Evolutionary conservation across 2,797 vertebrate genomes (phyloP).

Genomic region (Parambassis ranga): DNA sequence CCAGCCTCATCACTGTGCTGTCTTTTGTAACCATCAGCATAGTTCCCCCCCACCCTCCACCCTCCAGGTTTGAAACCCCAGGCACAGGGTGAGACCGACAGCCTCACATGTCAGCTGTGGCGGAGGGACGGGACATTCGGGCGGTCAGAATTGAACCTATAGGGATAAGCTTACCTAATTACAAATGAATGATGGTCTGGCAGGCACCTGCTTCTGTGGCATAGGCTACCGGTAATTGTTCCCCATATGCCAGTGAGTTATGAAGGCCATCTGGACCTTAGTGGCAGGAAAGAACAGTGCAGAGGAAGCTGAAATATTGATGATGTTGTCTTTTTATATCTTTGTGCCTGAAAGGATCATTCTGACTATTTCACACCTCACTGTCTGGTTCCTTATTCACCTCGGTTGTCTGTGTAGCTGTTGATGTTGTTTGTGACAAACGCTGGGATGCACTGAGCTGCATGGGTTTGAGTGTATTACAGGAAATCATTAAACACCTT

Average conservation of each 20-base stretch:
- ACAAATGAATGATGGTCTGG: constrained; percentile 53
- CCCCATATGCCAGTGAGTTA: constrained; percentile 7
- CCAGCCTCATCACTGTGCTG: not conserved
- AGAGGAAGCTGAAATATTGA: constrained; percentile 47
- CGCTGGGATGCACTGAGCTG: not conserved
- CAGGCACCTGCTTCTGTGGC: constrained; percentile 44
- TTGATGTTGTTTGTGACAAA: not conserved
- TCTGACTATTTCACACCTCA: not conserved
- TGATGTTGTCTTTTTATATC: constrained; percentile 21
- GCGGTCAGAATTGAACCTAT: constrained; percentile 33
- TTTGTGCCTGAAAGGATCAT: constrained; percentile 10
- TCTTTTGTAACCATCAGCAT: constrained; percentile 11
- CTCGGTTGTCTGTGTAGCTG: too few relatives aligned
- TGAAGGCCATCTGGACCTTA: constrained; percentile 56
- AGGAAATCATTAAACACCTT: too few relatives aligned
- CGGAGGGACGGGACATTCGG: constrained; percentile 1
- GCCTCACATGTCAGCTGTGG: constrained; percentile 26
- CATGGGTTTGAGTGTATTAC: too few relatives aligned
- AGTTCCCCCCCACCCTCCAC: not conserved
- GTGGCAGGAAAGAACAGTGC: constrained; percentile 30
- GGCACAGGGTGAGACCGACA: constrained; percentile 4
- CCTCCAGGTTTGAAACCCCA: not conserved
- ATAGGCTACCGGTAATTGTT: constrained; percentile 48
- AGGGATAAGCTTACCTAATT: constrained; percentile 58
- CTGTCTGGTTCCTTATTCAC: too few relatives aligned